Percentiles rank a stretch among this genome's conserved stretches.
Conservation (phyloP, 2,113 vertebrate species). For the Oryzias curvinotus region DNA sequence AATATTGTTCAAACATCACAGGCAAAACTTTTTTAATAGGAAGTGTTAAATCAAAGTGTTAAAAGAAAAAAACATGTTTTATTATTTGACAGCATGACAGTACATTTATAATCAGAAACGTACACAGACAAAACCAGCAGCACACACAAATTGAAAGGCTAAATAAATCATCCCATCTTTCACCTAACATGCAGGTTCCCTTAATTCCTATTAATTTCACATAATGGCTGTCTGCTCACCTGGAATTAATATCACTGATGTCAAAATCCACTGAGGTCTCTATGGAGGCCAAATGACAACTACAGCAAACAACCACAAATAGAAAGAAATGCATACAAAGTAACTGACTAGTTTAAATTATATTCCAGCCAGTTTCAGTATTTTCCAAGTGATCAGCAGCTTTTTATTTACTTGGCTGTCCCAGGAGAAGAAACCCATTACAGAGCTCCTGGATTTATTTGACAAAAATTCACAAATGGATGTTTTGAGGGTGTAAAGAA, state of each 20-base stretch:
- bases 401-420: conserved; percentile 61
- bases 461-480: conserved; percentile 54
- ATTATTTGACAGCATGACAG: conserved; percentile 13
- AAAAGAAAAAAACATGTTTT: not conserved
- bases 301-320: conserved; percentile 61
- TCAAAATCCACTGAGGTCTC: conserved; percentile 60
- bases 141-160: conserved; percentile 28
- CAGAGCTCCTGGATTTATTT: conserved; percentile 55
- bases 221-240: conserved; percentile 74
- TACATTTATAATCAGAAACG: conserved; percentile 14
- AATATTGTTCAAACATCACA: conserved; percentile 50
- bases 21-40: conserved; percentile 19
- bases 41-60: conserved; percentile 30
- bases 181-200: conserved; percentile 62
- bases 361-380: conserved; percentile 47
- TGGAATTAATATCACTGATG: conserved; percentile 73
- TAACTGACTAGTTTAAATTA: conserved; percentile 49
- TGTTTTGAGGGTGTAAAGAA: conserved; percentile 56
- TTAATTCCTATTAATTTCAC: conserved; percentile 74
- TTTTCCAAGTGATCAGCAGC: conserved; percentile 71
- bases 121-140: conserved; percentile 6
- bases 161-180: conserved; percentile 62
- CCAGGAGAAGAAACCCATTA: conserved; percentile 69
- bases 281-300: conserved; percentile 62
- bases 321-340: conserved; percentile 46